Conservation (phyloP, 2,888 invertebrate species). For the Sminthurinus aureus region DNA sequence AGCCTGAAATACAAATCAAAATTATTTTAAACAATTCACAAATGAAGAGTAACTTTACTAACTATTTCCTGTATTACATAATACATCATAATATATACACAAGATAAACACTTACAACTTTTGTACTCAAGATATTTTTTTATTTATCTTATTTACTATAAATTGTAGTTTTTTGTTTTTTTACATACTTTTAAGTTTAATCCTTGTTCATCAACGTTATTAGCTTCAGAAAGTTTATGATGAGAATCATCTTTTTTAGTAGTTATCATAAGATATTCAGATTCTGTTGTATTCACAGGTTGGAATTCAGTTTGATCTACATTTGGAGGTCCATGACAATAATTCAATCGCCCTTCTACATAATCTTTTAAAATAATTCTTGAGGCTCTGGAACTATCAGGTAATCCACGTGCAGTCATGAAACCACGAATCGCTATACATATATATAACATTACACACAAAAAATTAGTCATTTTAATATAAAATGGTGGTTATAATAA, state of each 20-base stretch:
- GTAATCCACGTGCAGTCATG: conserved; percentile 93
- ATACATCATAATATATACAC: no score
- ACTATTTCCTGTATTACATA: no score
- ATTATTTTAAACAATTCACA: no score
- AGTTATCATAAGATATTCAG: background rate
- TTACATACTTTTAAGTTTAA: background rate
- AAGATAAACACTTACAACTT: no score
- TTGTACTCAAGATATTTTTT: background rate
- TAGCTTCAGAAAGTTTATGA: background rate
- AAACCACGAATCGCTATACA: conserved; percentile 90
- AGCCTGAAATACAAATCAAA: conserved; percentile 32
- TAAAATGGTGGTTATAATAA: no score
- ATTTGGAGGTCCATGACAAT: conserved; percentile 83
- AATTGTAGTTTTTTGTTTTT: background rate
- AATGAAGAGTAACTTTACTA: no score
- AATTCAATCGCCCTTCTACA: conserved; percentile 83
- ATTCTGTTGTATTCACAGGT: background rate
- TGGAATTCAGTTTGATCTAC: conserved; percentile 70
- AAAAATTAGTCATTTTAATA: background rate
- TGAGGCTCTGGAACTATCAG: conserved; percentile 90
- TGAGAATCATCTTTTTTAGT: background rate
- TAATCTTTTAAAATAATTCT: conserved; percentile 91
- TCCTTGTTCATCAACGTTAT: background rate
- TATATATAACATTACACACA: conserved; percentile 49
- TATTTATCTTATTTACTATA: background rate